Evolutionary conservation across 2,888 invertebrate genomes (phyloP), one percentile per base, ranked within the genome.

Genomic region (Notodonta dromedarius): DNA sequence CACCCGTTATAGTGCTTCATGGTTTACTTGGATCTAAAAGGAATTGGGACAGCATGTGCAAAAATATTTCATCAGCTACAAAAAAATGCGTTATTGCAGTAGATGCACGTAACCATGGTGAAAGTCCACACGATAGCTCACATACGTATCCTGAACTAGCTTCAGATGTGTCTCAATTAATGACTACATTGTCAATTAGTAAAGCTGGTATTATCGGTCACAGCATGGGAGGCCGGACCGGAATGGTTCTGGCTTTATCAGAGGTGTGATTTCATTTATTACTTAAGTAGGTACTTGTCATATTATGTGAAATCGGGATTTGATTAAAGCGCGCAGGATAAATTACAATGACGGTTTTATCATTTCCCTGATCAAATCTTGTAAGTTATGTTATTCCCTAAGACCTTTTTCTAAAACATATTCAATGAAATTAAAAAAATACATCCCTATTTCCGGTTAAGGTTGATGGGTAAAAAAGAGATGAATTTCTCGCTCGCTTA

Each of bases 41-140:
- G 65, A 99, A 99, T 85, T 99, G 98, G 98, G 95, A 96, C 70
- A 95, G 95, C 58, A 87, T 98, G 57, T 95, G 96, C 24, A 97
- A 96, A 82, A 94, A 91, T 0, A 90, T 97, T n/a, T 94, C 95
- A 67, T 88, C 94, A 54, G 87, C 87, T 64, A 95, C 95, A 8
- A 88, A 94, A 14, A 94, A 94, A 68, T 94, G 94, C 89, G 97
- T 98, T 0, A 94, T 97, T 63, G 94, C 96, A 0, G 94, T 98
- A 14, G 99, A 99, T 90, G 95, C 96, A 0, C 94, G 99, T 77
- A 99, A 99, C 89, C 99, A 99, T 88, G 99, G 99, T 0, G 97
- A 97, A 59, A 98, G 98, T 81, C 97, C 97, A 0, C 98, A 98
- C 79, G 87, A 94, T 0, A 67, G 84, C 0, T 2, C 57, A 6